A percentile compares a stretch with the other conserved stretches of the same genome.
phyloP scores from a whole-genome alignment of 2,113 vertebrate genomes.

The Leucoraja erinaceus region DNA sequence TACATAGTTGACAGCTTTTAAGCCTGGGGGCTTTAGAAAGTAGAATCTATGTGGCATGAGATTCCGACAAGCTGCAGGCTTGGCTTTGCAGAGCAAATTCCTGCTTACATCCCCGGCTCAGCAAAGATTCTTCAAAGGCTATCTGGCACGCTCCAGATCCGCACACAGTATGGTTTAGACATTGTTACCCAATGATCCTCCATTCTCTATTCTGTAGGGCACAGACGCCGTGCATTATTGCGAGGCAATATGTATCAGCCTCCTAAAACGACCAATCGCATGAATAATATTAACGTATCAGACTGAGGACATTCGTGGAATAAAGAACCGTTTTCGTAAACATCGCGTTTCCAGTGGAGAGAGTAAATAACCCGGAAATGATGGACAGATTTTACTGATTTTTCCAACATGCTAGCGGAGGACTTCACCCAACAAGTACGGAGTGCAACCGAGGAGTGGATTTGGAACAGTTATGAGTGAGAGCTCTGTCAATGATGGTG shows the following conservation, averaged over 20 bases:
- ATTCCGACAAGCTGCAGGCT: neutral
- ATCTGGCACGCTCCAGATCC: neutral
- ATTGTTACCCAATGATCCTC: neutral
- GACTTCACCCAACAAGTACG: neutral
- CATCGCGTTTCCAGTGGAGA: neutral
- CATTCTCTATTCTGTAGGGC: neutral
- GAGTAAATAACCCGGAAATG: neutral
- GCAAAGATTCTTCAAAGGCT: neutral
- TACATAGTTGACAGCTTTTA: neutral
- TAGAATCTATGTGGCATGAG: too few relatives aligned
- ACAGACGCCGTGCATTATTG: neutral
- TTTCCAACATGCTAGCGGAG: neutral
- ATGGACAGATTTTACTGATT: neutral
- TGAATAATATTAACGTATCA: neutral
- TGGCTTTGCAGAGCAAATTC: neutral
- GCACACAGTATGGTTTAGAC: neutral
- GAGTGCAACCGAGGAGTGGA: neutral
- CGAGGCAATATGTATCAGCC: neutral
- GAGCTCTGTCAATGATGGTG: too few relatives aligned
- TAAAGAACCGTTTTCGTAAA: neutral
- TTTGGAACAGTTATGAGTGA: neutral
- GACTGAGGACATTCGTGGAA: neutral
- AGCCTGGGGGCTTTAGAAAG: neutral
- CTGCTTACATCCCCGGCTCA: too few relatives aligned
- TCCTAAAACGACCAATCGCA: neutral